These are phyloP conservation scores for Oxytorus armatus DNA, from an alignment of 2,888 invertebrate species.

Conservation along the genomic window DNA sequence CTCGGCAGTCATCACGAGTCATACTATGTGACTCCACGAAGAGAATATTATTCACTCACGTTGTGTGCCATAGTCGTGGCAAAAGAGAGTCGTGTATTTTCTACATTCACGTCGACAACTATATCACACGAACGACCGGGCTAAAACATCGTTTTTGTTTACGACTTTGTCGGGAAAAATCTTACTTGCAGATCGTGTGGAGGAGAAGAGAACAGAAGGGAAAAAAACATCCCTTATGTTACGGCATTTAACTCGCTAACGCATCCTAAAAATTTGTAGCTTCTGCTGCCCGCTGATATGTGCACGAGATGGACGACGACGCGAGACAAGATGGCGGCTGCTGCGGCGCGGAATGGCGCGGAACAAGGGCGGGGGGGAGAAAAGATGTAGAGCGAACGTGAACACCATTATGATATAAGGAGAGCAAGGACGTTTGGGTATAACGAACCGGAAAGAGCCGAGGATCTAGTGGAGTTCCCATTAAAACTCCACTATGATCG, in stretches of 20 bases:
- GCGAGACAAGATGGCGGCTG: conserved; percentile 13
- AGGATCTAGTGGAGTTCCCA: conserved; percentile 38
- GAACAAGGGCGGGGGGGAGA: conserved; percentile 24
- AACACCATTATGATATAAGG: conserved; percentile 65
- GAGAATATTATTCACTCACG: conserved; percentile 51
- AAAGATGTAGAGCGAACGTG: conserved; percentile 41
- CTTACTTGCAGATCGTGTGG: conserved; percentile 70
- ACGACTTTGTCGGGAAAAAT: conserved; percentile 62
- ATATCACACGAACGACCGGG: conserved; percentile 30
- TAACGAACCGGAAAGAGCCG: conserved; percentile 56
- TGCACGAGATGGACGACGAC: conserved; percentile 22
- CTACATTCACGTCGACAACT: conserved; percentile 2
- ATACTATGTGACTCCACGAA: conserved; percentile 5
- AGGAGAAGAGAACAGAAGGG: not conserved
- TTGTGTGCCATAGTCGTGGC: conserved; percentile 50
- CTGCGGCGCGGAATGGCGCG: conserved; percentile 40
- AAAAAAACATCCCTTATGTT: conserved; percentile 65
- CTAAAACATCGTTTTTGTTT: conserved; percentile 46
- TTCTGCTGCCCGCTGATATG: too few species aligned
- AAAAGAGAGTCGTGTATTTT: not conserved
- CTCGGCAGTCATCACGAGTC: not conserved
- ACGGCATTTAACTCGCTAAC: conserved; percentile 67
- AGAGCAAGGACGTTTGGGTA: conserved; percentile 59
- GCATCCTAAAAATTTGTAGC: conserved; percentile 70
- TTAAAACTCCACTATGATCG: conserved; percentile 66